Conservation (phyloP, 2,113 vertebrate species). For the Gnathonemus echidnorhynchus region DNA sequence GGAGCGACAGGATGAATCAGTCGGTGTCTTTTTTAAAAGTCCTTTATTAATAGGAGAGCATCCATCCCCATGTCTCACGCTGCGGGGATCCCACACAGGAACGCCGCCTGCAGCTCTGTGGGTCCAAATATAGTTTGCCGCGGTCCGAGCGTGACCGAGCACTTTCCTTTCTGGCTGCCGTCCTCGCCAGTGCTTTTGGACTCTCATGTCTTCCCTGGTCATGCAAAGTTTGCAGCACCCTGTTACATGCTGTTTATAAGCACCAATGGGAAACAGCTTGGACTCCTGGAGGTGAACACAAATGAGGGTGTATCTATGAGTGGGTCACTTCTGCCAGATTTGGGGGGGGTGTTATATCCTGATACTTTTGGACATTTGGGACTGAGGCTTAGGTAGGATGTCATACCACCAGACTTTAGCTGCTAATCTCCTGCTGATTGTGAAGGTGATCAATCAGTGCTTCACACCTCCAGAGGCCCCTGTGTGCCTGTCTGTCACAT, state of each 20-base stretch:
- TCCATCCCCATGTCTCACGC: background rate
- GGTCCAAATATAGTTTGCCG: background rate
- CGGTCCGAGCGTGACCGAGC: background rate
- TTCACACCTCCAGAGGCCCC: background rate
- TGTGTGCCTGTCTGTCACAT: background rate
- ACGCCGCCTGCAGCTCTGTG: background rate
- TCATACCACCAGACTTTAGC: background rate
- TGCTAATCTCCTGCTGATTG: background rate
- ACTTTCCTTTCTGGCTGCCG: background rate
- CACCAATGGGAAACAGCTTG: background rate
- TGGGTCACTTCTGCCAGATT: background rate
- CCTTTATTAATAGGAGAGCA: constrained; percentile 12
- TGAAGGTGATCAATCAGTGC: background rate
- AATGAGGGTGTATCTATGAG: background rate
- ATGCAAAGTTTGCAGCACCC: background rate
- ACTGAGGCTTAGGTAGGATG: background rate
- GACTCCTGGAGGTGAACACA: background rate
- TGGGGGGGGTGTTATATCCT: background rate
- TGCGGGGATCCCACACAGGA: background rate
- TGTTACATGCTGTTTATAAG: background rate
- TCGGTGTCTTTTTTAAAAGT: background rate
- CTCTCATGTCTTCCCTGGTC: background rate
- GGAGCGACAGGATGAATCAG: background rate
- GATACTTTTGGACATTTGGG: background rate
- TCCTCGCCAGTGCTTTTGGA: background rate